Evolutionary conservation across 1,140 invertebrate genomes (phyloP).

Genomic region (Contarinia nasturtii): DNA sequence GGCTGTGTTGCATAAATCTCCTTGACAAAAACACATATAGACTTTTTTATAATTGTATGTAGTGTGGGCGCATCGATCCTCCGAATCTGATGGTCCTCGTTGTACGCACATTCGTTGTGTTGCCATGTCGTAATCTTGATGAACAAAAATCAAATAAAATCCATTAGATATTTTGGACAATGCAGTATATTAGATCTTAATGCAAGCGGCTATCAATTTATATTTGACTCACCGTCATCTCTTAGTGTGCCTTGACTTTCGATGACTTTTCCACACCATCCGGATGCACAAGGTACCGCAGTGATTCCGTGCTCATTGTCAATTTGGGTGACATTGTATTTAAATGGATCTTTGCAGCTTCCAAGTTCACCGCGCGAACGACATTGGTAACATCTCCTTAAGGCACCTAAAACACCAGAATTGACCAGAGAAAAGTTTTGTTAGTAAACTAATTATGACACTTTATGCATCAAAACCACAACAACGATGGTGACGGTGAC

Average conservation of each 20-base stretch:
- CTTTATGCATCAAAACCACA: too few relatives aligned
- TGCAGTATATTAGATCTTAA: not conserved
- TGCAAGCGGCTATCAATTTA: not conserved
- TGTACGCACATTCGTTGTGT: conserved; percentile 74
- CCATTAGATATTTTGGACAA: conserved; percentile 2
- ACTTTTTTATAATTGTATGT: conserved; percentile 60
- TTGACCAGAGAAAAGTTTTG: too few relatives aligned
- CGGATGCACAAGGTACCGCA: conserved; percentile 66
- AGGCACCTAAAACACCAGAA: conserved; percentile 25
- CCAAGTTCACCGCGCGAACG: conserved; percentile 71
- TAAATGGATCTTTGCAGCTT: conserved; percentile 75
- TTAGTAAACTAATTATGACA: too few relatives aligned
- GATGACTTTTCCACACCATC: conserved; percentile 83
- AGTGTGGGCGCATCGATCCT: conserved; percentile 74
- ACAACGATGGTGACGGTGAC: too few relatives aligned
- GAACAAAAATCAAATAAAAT: conserved; percentile 13
- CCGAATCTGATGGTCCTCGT: conserved; percentile 64
- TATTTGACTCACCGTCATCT: conserved; percentile 28
- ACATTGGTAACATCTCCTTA: conserved; percentile 57
- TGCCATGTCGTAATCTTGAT: conserved; percentile 76
- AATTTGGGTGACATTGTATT: conserved; percentile 50
- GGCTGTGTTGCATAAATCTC: conserved; percentile 64
- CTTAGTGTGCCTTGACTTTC: conserved; percentile 54
- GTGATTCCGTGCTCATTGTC: conserved; percentile 47
- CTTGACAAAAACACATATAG: conserved; percentile 79